A percentile compares a stretch with the other conserved stretches of the same genome.
These are phyloP conservation scores for Amphipyra berbera DNA, from an alignment of 2,888 invertebrate genomes.

Conservation along the genomic window DNA sequence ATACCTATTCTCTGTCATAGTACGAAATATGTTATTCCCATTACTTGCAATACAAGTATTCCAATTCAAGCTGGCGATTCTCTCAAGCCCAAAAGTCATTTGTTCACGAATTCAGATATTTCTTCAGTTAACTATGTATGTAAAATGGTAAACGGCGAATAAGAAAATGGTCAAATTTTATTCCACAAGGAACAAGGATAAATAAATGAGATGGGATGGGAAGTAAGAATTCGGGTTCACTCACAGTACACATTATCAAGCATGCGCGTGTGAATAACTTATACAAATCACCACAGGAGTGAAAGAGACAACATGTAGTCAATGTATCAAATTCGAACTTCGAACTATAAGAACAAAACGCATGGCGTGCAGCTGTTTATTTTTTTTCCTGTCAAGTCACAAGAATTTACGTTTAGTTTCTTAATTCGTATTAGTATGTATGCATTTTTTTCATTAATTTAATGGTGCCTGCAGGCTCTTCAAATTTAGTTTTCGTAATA, in stretches of 20 bases:
- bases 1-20: conserved; percentile 87
- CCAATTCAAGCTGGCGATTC: conserved; percentile 71
- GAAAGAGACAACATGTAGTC: conserved; percentile 45
- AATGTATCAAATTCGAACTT: conserved; percentile 31
- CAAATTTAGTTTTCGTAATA: too few relatives aligned
- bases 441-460: too few relatives aligned
- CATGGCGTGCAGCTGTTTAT: conserved; percentile 56
- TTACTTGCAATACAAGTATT: conserved; percentile 75
- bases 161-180: conserved; percentile 36
- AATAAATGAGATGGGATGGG: conserved; percentile 20
- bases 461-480: too few relatives aligned
- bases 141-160: conserved; percentile 19
- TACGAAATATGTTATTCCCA: conserved; percentile 76
- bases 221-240: conserved; percentile 1
- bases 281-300: conserved; percentile 10
- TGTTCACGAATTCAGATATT: conserved; percentile 54
- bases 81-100: conserved; percentile 83
- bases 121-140: conserved; percentile 19
- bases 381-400: conserved; percentile 45
- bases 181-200: conserved; percentile 28
- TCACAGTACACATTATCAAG: conserved; percentile 21
- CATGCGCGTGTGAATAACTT: conserved; percentile 12
- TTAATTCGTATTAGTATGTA: too few relatives aligned
- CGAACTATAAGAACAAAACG: conserved; percentile 30
- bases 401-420: conserved; percentile 44